These are phyloP conservation scores for Diplogasteroides magnus DNA, from an alignment of 1,140 invertebrate genomes.

Conservation along the genomic window DNA sequence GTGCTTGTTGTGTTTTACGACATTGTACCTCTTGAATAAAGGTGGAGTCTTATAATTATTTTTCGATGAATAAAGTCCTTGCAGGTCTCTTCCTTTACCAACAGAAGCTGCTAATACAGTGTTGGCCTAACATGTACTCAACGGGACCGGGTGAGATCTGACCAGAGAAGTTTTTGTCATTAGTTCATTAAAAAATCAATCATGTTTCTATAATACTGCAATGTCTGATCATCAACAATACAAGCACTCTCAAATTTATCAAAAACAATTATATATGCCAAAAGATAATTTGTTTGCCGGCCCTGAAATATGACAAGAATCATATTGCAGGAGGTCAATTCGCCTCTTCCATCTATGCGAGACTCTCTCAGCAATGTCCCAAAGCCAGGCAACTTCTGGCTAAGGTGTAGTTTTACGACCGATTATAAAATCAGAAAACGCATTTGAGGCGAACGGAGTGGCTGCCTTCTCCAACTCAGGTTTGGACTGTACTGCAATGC, in stretches of 20 bases:
- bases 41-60: too few relatives aligned
- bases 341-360: conserved; percentile 33
- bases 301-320: background rate
- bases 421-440: background rate
- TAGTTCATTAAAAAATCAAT: too few relatives aligned
- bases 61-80: conserved; percentile 37
- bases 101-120: conserved; percentile 42
- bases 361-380: conserved; percentile 27
- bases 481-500: conserved; percentile 39
- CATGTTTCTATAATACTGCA: too few relatives aligned
- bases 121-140: conserved; percentile 45
- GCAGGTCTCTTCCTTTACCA: conserved; percentile 38
- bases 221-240: too few relatives aligned
- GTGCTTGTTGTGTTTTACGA: conserved; percentile 25
- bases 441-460: conserved; percentile 41
- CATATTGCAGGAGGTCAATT: conserved; percentile 29
- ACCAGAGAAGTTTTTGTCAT: too few relatives aligned
- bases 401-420: conserved; percentile 23
- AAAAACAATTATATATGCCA: too few relatives aligned
- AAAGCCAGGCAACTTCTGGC: conserved; percentile 42
- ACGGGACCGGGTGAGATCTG: conserved; percentile 35
- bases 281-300: too few relatives aligned
- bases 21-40: too few relatives aligned
- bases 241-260: too few relatives aligned
- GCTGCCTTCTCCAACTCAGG: conserved; percentile 41